These are phyloP conservation scores for Ursus arctos DNA, from an alignment of 2,113 vertebrate species.

Conservation along the genomic window DNA sequence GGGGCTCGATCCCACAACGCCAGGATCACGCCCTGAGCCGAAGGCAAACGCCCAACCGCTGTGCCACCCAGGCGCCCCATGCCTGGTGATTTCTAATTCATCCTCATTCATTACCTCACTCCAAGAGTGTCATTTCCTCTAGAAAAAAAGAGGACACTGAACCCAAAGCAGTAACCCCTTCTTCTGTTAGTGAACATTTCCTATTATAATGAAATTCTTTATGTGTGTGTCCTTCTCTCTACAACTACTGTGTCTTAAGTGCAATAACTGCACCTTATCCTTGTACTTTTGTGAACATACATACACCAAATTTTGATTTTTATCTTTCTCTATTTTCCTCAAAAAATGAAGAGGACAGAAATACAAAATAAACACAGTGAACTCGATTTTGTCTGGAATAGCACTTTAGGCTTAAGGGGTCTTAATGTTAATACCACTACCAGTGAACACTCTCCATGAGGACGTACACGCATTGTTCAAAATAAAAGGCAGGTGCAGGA, in stretches of 20 bases:
- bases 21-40: too few species aligned
- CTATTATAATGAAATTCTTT: background rate
- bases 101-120: background rate
- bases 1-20: too few species aligned
- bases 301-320: slow-evolving; percentile 26
- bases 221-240: background rate
- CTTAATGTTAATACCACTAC: background rate
- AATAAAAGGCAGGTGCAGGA: background rate
- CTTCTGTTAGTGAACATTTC: background rate
- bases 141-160: background rate
- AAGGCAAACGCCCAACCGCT: too few species aligned
- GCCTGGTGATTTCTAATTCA: background rate
- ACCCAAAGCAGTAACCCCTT: background rate
- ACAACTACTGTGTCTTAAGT: slow-evolving; percentile 18
- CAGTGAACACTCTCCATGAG: background rate
- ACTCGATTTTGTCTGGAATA: background rate
- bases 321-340: background rate
- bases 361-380: slow-evolving; percentile 42
- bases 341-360: background rate
- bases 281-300: slow-evolving; percentile 24
- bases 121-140: background rate
- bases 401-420: background rate
- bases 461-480: background rate
- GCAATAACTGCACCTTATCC: background rate
- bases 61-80: too few species aligned